These are phyloP conservation scores for Drosophila paulistorum DNA, from an alignment of 1,140 invertebrate genomes.

Conservation along the genomic window DNA sequence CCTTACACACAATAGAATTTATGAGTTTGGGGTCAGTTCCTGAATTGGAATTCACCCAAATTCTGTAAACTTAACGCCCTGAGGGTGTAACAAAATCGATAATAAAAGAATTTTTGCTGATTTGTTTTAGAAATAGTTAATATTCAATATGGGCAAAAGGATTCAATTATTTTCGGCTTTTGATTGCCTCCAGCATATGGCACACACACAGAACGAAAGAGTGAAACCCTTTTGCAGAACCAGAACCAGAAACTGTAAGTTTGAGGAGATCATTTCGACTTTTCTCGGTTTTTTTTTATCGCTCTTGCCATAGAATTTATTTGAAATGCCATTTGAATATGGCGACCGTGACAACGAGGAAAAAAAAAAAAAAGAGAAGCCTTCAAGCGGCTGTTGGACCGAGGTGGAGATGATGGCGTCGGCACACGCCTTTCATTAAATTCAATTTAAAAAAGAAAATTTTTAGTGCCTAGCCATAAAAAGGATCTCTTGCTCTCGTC, in stretches of 20 bases:
- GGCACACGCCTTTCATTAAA: slow-evolving; percentile 75
- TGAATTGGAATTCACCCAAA: background rate
- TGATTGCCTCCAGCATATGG: background rate
- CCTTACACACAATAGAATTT: slow-evolving; percentile 47
- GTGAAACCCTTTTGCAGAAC: slow-evolving; percentile 7
- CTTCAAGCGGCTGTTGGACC: slow-evolving; percentile 10
- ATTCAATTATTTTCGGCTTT: background rate
- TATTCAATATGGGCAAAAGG: slow-evolving; percentile 9
- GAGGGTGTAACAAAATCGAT: background rate
- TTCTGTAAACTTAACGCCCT: background rate
- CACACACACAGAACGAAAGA: background rate
- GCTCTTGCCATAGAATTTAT: slow-evolving; percentile 53
- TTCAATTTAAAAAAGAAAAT: slow-evolving; percentile 75
- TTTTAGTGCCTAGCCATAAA: slow-evolving; percentile 77
- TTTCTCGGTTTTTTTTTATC: slow-evolving; percentile 12
- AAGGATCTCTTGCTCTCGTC: slow-evolving; percentile 57
- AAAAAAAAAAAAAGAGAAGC: background rate
- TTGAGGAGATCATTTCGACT: background rate
- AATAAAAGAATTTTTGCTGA: background rate
- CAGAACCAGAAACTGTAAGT: too few relatives aligned
- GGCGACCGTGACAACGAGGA: slow-evolving; percentile 45
- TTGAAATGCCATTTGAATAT: slow-evolving; percentile 73
- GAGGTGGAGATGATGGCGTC: slow-evolving; percentile 12
- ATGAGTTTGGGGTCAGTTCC: slow-evolving; percentile 12
- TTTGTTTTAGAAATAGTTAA: slow-evolving; percentile 5